Evolutionary conservation across 2,113 vertebrate genomes (phyloP).

Genomic region (Etia nguti): DNA sequence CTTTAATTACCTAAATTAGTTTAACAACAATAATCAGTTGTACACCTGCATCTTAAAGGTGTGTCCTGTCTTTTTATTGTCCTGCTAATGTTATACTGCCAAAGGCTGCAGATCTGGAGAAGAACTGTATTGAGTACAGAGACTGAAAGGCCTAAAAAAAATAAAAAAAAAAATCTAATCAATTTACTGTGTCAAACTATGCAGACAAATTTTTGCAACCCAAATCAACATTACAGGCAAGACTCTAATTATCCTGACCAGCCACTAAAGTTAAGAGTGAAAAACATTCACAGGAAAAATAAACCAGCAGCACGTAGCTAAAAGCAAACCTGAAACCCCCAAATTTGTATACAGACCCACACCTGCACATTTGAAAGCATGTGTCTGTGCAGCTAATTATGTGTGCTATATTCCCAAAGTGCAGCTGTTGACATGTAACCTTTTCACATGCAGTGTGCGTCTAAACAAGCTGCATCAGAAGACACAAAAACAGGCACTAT

Average conservation of each 20-base stretch:
- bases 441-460: neutral
- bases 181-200: neutral
- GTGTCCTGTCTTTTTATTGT: neutral
- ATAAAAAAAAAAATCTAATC: neutral
- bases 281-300: neutral
- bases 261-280: neutral
- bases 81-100: neutral
- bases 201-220: neutral
- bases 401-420: neutral
- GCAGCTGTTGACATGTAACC: neutral
- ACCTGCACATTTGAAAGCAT: neutral
- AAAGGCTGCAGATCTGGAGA: neutral
- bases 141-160: too few species aligned
- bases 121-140: too few species aligned
- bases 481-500: neutral
- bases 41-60: neutral
- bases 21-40: neutral
- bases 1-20: neutral
- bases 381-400: neutral
- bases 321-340: constrained; percentile 1
- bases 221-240: neutral
- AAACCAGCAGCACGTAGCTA: neutral
- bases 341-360: constrained; percentile 1
- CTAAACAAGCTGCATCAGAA: neutral
- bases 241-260: neutral